These are phyloP conservation scores for Lampris megalopsis DNA, from an alignment of 2,113 vertebrate genomes.

Conservation along the genomic window DNA sequence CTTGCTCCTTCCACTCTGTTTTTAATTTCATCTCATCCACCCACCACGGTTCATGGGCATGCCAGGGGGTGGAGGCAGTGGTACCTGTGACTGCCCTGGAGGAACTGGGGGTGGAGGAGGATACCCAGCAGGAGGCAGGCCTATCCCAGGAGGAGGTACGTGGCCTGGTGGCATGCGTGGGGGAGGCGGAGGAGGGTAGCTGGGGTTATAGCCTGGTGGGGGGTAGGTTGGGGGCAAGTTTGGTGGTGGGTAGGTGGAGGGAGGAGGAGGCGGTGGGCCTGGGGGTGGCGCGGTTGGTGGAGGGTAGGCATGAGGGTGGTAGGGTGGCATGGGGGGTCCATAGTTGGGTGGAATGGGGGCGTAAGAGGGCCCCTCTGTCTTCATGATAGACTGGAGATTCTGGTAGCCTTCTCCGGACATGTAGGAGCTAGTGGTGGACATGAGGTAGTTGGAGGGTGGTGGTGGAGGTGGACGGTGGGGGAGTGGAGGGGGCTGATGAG, in stretches of 20 bases:
- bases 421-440: slow-evolving; percentile 96
- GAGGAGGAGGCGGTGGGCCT: slow-evolving; percentile 76
- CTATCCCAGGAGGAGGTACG: slow-evolving; percentile 89
- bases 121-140: slow-evolving; percentile 89
- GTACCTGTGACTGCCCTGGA: slow-evolving; percentile 91
- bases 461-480: slow-evolving; percentile 92
- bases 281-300: slow-evolving; percentile 88
- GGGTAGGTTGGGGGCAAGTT: slow-evolving; percentile 88
- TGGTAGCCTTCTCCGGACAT: slow-evolving; percentile 97
- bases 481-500: slow-evolving; percentile 91
- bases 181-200: slow-evolving; percentile 86
- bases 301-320: slow-evolving; percentile 89
- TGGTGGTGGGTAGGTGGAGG: slow-evolving; percentile 83
- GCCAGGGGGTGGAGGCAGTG: slow-evolving; percentile 91
- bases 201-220: slow-evolving; percentile 91
- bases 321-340: slow-evolving; percentile 89
- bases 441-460: slow-evolving; percentile 91
- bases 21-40: slow-evolving; percentile 92
- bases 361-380: slow-evolving; percentile 92
- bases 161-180: slow-evolving; percentile 90
- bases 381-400: slow-evolving; percentile 98
- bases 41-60: slow-evolving; percentile 93
- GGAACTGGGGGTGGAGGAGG: slow-evolving; percentile 91
- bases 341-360: slow-evolving; percentile 89
- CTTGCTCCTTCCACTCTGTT: neutral